Percentiles rank a stretch among this genome's conserved stretches.
Evolutionary conservation across 2,888 invertebrate species (phyloP).

Genomic region (Sepiola atlantica): DNA sequence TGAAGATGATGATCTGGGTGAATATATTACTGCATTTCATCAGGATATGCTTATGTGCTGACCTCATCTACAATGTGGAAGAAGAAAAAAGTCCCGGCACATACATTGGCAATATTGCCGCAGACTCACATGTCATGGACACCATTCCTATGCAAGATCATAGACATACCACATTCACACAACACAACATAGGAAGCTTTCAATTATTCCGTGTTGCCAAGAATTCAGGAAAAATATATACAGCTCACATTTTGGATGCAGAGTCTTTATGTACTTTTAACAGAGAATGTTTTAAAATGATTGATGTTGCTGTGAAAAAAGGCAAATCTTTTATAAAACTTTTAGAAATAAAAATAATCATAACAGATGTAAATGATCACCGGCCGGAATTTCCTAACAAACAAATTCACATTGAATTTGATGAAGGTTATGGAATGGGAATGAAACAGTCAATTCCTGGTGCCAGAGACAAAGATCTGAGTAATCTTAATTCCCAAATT

Average conservation of each 20-base stretch:
- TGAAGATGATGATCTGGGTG: neutral
- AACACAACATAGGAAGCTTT: neutral
- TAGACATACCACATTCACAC: neutral
- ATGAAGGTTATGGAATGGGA: conserved; percentile 48
- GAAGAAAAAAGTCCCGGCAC: conserved; percentile 7
- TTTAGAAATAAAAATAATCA: neutral
- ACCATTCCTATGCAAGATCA: neutral
- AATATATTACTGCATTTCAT: conserved; percentile 23
- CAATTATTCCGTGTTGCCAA: neutral
- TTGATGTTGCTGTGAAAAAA: neutral
- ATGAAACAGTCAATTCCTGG: conserved; percentile 32
- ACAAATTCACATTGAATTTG: conserved; percentile 37
- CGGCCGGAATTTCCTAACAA: conserved; percentile 41
- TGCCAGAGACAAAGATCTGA: conserved; percentile 34
- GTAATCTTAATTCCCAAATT: neutral
- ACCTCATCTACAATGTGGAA: neutral
- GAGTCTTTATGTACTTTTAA: conserved; percentile 23
- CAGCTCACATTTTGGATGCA: neutral
- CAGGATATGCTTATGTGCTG: neutral
- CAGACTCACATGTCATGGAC: neutral
- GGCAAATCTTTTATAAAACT: conserved; percentile 34
- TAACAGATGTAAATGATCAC: conserved; percentile 52
- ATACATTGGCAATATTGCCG: conserved; percentile 24
- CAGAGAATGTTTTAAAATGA: neutral
- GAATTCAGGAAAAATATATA: neutral